Base-by-base conservation (phyloP, 2,113 vertebrate species). In the Anolis sagrei region DNA sequence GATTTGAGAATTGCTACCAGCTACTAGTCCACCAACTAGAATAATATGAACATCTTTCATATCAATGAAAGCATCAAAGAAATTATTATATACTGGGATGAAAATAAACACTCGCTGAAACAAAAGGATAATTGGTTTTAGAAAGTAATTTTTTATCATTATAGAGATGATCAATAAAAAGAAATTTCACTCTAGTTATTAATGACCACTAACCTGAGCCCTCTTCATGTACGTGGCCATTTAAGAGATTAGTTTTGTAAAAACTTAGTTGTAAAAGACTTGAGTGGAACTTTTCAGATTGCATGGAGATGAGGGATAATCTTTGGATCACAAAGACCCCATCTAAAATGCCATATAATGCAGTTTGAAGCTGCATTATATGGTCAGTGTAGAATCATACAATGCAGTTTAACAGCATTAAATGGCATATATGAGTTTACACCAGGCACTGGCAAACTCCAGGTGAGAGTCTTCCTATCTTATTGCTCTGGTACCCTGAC, bases 121-220 rank as follows among this genome's bases (percentile, higher is more conserved):
- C 78, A 86, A 81, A 73, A 86, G 72, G 58, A 86, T 86, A 87
- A 87, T 82, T 82, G 86, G 79, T 70, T 87, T 87, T 87, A 77
- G 86, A 61, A 87, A 87, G 86, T 87, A 87, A 87, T 87, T 84
- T 83, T 84, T 88, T 88, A 88, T 88, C 81, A 79, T 84, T 79
- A 88, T 75, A 84, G 76, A 66, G 48, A 79, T 84, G 76, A 84
- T 75, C 81, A 84, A 88, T 74, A 79, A 66, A 88, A 88, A 39
- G 76, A 88, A 84, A 84, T 84, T 79, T 62, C 34, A 76, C 82
- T 84, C 58, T 80, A 66, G 72, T 54, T 79, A 84, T 88, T 79
- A 80, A 84, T 84, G 77, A 75, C 76, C 64, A 88, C 76, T 76
- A 88, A 76, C 64, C 36, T 58, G 62, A 75, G 36, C 23, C 2